phyloP scores from a whole-genome alignment of 2,888 invertebrate species.

The Rhagophthalmus giganteus region DNA sequence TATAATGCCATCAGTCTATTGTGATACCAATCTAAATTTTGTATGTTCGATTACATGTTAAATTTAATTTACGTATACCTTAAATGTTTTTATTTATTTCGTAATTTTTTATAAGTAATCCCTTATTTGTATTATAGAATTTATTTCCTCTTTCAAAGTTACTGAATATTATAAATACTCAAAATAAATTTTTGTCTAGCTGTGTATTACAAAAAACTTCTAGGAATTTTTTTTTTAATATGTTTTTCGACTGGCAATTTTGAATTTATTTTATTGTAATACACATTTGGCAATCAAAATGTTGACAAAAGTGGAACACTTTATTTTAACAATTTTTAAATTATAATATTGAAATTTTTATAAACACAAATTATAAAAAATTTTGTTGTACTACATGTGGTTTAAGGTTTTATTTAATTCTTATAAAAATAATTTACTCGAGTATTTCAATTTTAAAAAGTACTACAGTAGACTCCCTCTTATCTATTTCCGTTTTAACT shows the following conservation, averaged over 20 bases:
- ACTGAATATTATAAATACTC: constrained; percentile 20
- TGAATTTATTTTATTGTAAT: constrained; percentile 14
- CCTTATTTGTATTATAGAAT: constrained; percentile 21
- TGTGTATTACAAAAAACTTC: constrained; percentile 29
- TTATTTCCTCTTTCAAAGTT: constrained; percentile 31
- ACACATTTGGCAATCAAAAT: constrained; percentile 36
- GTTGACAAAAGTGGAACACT: constrained; percentile 51
- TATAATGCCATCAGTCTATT: constrained; percentile 13
- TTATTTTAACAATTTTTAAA: not conserved
- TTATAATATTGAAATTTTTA: not conserved
- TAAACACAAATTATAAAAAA: too few species aligned
- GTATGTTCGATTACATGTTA: constrained; percentile 7
- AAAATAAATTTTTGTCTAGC: constrained; percentile 19
- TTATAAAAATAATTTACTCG: too few species aligned
- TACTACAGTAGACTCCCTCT: too few species aligned
- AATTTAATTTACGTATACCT: constrained; percentile 19
- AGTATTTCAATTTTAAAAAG: too few species aligned
- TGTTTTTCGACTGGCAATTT: not conserved
- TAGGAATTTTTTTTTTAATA: not conserved
- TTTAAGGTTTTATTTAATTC: too few species aligned
- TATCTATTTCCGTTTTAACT: too few species aligned
- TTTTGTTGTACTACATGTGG: too few species aligned
- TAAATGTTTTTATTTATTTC: constrained; percentile 21
- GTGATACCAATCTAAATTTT: constrained; percentile 3
- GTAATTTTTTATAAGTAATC: constrained; percentile 15